Conservation (phyloP, 2,888 invertebrate species). For the Oithona nana region DNA sequence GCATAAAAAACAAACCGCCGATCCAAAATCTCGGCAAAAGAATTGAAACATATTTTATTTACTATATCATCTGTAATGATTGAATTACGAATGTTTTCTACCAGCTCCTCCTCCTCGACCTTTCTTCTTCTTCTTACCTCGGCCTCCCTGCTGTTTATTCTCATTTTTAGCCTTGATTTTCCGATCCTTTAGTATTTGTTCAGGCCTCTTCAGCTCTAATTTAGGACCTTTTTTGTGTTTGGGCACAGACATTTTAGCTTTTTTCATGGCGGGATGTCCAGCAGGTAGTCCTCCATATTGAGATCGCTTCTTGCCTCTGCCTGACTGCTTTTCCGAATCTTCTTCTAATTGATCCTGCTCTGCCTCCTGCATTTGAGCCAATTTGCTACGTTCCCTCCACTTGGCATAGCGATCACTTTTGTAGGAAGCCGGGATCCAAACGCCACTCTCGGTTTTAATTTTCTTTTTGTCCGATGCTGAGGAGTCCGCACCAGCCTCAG, state of each 20-base stretch:
- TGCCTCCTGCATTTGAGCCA: not conserved
- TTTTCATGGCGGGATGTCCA: constrained; percentile 59
- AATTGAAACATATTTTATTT: too few relatives aligned
- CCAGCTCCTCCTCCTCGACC: too few relatives aligned
- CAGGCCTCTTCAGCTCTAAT: constrained; percentile 47
- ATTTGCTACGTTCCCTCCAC: constrained; percentile 46
- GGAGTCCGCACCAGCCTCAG: constrained; percentile 21
- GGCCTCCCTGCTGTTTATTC: not conserved
- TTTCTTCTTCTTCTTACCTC: constrained; percentile 3
- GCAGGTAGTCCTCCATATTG: constrained; percentile 28
- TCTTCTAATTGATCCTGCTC: not conserved
- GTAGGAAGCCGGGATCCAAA: constrained; percentile 79
- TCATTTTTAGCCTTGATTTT: constrained; percentile 32
- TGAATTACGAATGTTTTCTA: too few relatives aligned
- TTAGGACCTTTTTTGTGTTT: constrained; percentile 27
- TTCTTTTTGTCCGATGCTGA: constrained; percentile 51
- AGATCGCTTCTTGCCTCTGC: not conserved
- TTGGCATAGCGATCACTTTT: constrained; percentile 71
- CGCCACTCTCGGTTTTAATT: constrained; percentile 87
- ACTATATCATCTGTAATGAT: too few relatives aligned
- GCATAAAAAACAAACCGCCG: not conserved
- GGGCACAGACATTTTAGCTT: constrained; percentile 39
- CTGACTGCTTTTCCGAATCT: not conserved
- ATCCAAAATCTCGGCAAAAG: too few relatives aligned
- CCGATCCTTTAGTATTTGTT: constrained; percentile 56